Evolutionary conservation across 2,888 invertebrate genomes (phyloP), one percentile per base, ranked within the genome.

Genomic region (Eledona agricola): DNA sequence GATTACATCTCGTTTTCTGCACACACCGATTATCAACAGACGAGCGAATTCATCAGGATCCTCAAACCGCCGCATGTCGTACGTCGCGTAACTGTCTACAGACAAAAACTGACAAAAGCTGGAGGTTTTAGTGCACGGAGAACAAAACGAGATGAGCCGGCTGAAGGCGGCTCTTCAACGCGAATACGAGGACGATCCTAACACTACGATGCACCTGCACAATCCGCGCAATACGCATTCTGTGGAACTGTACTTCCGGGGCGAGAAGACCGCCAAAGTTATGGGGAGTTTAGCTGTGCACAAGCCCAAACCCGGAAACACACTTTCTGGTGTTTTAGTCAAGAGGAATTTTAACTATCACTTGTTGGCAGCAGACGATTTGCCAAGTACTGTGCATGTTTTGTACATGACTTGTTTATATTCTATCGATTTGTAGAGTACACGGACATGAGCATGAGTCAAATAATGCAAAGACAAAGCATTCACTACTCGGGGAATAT

Each of bases 1-100:
- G 96, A 98, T 77, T 99, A 99, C 77, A 99, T 99, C 67, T 98
- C 97, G 0, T 99, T 99, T 79, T 98, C 98, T 0, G 99, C 99
- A 0, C 99, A 99, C 75, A 98, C 99, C 0, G 97, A 97, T 79
- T 97, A 95, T 75, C 90, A 93, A 75, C 96, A 96, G 79, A 99
- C 98, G 0, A 94, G 95, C 31, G 96, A 97, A 79, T 99, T 99
- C 71, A 93, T 99, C 59, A 84, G 96, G 35, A 85, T 90, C 35
- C 79, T 99, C 28, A 93, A 93, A 72, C 99, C 99, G 3, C 92
- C 96, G 0, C 97, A 99, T 77, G 93, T 99, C 60, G 94, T 93
- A 67, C 75, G 81, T 75, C 9, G 20, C 32, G 1, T 19, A 20
- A 32, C 23, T 47, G 28, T 9, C 3, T 42, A 19, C 13, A 5